Conservation (phyloP, 2,888 invertebrate species). For the Cyclophora punctaria region DNA sequence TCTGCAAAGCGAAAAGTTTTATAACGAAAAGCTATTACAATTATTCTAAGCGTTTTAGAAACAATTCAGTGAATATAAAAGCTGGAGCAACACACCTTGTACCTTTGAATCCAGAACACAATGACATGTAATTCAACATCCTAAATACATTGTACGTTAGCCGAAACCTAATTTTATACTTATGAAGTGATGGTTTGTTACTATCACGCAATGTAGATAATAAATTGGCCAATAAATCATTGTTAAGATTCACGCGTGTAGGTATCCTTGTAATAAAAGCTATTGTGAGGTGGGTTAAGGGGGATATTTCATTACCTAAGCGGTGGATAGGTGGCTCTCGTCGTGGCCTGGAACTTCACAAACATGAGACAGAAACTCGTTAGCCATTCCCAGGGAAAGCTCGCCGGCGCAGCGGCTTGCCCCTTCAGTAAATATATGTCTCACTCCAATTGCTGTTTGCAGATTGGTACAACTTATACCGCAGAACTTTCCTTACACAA, state of each 20-base stretch:
- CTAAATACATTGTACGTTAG: neutral
- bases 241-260: conserved; percentile 1
- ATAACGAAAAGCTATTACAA: neutral
- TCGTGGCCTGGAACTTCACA: conserved; percentile 40
- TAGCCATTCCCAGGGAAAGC: conserved; percentile 23
- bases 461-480: conserved; percentile 24
- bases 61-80: too few relatives aligned
- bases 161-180: neutral
- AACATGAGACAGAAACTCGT: conserved; percentile 46
- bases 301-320: conserved; percentile 29
- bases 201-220: conserved; percentile 1
- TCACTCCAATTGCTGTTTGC: conserved; percentile 26
- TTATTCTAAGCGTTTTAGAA: too few relatives aligned
- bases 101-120: neutral
- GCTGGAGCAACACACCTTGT: too few relatives aligned
- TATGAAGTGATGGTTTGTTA: neutral
- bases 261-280: conserved; percentile 1
- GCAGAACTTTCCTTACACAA: conserved; percentile 14
- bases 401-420: conserved; percentile 1
- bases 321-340: conserved; percentile 23
- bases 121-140: conserved; percentile 6
- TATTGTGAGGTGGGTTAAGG: neutral
- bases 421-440: conserved; percentile 31
- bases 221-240: conserved; percentile 6
- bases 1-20: conserved; percentile 2